Evolutionary conservation across 2,888 invertebrate genomes (phyloP).

Genomic region (Electrophaes corylata): DNA sequence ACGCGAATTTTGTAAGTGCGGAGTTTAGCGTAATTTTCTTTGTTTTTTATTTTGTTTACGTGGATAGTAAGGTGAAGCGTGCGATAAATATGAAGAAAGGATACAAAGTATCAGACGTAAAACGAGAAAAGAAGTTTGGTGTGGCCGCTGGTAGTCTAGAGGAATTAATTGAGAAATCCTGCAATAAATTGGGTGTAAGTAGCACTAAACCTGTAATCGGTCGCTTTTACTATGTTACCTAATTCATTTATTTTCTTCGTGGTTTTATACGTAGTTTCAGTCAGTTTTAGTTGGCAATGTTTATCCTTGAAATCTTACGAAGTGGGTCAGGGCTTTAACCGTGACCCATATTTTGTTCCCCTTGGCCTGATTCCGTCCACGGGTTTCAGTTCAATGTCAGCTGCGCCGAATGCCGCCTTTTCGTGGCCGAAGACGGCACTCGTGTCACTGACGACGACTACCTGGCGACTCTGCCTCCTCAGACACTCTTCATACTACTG

Average conservation of each 20-base stretch:
- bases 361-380: slow-evolving; percentile 60
- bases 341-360: slow-evolving; percentile 63
- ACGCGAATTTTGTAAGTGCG: neutral
- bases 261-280: slow-evolving; percentile 41
- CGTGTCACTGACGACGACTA: slow-evolving; percentile 90
- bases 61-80: slow-evolving; percentile 6
- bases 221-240: slow-evolving; percentile 11
- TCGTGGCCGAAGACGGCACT: slow-evolving; percentile 87
- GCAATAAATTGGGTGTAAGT: slow-evolving; percentile 86
- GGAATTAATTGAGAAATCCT: slow-evolving; percentile 88
- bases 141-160: slow-evolving; percentile 87
- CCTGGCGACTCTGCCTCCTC: slow-evolving; percentile 88
- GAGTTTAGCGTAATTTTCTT: slow-evolving; percentile 26
- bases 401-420: slow-evolving; percentile 78
- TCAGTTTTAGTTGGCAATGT: slow-evolving; percentile 42
- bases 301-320: slow-evolving; percentile 46
- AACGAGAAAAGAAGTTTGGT: slow-evolving; percentile 87
- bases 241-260: slow-evolving; percentile 23
- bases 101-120: slow-evolving; percentile 89
- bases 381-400: slow-evolving; percentile 78
- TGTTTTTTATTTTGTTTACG: slow-evolving; percentile 41
- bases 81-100: slow-evolving; percentile 83
- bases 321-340: slow-evolving; percentile 65
- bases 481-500: slow-evolving; percentile 88
- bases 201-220: neutral